Evolutionary conservation across 2,797 vertebrate species (phyloP).

Genomic region (Gadopsis marmoratus): DNA sequence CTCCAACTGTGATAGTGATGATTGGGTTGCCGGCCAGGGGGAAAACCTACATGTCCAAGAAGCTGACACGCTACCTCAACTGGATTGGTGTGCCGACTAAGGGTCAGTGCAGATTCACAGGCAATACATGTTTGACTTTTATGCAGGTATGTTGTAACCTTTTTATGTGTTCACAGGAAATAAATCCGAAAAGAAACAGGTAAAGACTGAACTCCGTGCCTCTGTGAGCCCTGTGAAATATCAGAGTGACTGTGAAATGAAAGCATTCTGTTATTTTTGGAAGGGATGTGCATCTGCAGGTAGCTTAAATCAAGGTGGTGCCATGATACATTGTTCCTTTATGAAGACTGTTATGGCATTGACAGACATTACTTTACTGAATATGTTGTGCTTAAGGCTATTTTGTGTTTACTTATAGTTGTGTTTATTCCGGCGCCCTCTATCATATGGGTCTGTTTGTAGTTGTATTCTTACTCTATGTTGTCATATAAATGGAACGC

Average conservation of each 20-base stretch:
- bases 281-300: background rate
- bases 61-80: constrained; percentile 98
- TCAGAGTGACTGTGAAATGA: background rate
- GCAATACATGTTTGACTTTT: background rate
- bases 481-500: constrained; percentile 26
- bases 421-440: background rate
- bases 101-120: constrained; percentile 81
- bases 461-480: background rate
- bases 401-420: background rate
- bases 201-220: background rate
- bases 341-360: background rate
- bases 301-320: background rate
- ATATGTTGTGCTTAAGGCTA: constrained; percentile 26
- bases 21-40: constrained; percentile 96
- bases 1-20: constrained; percentile 97
- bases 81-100: constrained; percentile 99
- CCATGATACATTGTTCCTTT: background rate
- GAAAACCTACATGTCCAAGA: constrained; percentile 99
- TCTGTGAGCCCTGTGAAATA: background rate
- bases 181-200: background rate
- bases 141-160: background rate
- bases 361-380: background rate
- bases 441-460: background rate
- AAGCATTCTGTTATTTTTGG: background rate
- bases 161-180: background rate